Conservation (phyloP, 2,797 vertebrate genomes). For the Amblyopsis hoosieri region DNA sequence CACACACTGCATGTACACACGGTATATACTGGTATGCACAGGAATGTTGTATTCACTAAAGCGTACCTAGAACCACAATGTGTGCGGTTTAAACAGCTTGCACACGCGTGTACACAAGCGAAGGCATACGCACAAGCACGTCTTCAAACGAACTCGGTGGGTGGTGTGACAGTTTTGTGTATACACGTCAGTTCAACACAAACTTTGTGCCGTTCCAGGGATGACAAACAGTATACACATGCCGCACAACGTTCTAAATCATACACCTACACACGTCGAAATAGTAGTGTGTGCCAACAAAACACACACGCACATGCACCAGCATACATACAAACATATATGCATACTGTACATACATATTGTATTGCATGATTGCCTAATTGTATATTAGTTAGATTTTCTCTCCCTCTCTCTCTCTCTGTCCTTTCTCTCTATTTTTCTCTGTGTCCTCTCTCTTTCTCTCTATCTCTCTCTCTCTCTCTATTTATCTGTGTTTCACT, state of each 20-base stretch:
- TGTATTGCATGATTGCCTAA: background rate
- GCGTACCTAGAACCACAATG: constrained; percentile 18
- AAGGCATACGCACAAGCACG: constrained; percentile 27
- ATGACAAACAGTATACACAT: constrained; percentile 21
- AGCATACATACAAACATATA: background rate
- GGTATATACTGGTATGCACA: background rate
- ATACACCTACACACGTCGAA: constrained; percentile 40
- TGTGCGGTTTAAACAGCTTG: constrained; percentile 20
- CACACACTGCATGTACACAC: background rate
- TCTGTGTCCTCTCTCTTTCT: background rate
- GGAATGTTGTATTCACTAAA: background rate
- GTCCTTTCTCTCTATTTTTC: background rate
- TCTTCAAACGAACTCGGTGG: constrained; percentile 36
- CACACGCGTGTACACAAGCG: constrained; percentile 21
- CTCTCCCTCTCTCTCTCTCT: background rate
- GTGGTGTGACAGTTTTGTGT: constrained; percentile 34
- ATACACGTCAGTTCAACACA: constrained; percentile 21
- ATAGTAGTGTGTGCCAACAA: constrained; percentile 20
- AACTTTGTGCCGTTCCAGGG: constrained; percentile 16
- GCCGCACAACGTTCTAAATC: constrained; percentile 26
- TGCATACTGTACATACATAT: no score
- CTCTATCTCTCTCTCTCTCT: background rate
- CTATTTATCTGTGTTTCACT: background rate
- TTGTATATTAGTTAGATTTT: background rate
- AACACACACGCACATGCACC: constrained; percentile 12